Conservation (phyloP, 1,140 invertebrate genomes). For the Planococcus citri region DNA sequence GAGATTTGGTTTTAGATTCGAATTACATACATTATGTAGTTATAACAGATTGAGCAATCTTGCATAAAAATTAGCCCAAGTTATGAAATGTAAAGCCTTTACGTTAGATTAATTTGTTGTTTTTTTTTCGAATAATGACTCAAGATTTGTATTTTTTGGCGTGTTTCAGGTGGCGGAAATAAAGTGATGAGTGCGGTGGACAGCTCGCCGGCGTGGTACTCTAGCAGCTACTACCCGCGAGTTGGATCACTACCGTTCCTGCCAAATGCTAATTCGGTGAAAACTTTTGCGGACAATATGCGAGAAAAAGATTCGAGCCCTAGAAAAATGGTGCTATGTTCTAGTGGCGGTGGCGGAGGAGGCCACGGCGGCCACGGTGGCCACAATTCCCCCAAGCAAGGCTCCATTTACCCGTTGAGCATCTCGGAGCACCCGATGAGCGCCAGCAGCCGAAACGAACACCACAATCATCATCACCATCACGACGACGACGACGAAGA, state of each 20-base stretch:
- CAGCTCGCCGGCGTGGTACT: slow-evolving; percentile 30
- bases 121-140: no score
- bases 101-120: no score
- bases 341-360: slow-evolving; percentile 37
- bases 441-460: no score
- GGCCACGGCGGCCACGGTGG: no score
- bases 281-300: slow-evolving; percentile 37
- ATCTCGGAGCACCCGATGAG: slow-evolving; percentile 38
- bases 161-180: slow-evolving; percentile 26
- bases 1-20: no score
- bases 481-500: no score
- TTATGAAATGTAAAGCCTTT: no score
- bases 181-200: slow-evolving; percentile 31
- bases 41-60: no score
- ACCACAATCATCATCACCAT: no score
- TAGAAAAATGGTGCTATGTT: slow-evolving; percentile 50
- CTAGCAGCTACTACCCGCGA: slow-evolving; percentile 30
- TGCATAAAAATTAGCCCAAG: no score
- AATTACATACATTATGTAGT: no score
- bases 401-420: slow-evolving; percentile 52
- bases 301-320: slow-evolving; percentile 67
- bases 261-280: slow-evolving; percentile 4
- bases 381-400: slow-evolving; percentile 54
- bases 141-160: no score
- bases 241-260: slow-evolving; percentile 25